A percentile compares a stretch with the other conserved stretches of the same genome.
Conservation (phyloP, 2,888 invertebrate genomes). For the Drosophila eohydei region DNA sequence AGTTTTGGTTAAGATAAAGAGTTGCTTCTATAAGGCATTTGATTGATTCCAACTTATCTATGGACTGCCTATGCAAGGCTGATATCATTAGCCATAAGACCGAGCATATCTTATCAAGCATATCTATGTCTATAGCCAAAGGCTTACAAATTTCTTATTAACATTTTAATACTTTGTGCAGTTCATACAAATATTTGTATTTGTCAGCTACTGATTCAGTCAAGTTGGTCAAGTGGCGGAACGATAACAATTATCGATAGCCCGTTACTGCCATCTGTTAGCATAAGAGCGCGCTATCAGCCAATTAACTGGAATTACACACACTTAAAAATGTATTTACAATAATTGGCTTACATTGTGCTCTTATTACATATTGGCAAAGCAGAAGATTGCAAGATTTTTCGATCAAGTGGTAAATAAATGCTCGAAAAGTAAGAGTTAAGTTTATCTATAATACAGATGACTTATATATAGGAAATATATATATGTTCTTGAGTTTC, state of each 20-base stretch:
- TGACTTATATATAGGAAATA: no score
- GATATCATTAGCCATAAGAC: neutral
- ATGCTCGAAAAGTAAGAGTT: neutral
- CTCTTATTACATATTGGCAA: neutral
- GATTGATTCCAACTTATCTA: neutral
- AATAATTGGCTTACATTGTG: neutral
- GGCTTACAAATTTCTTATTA: neutral
- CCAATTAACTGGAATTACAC: slow-evolving; percentile 35
- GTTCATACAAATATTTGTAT: slow-evolving; percentile 3
- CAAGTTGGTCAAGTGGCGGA: slow-evolving; percentile 33
- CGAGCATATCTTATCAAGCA: neutral
- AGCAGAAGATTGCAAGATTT: neutral
- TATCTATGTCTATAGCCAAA: neutral
- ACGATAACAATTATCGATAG: slow-evolving; percentile 15
- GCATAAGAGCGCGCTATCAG: slow-evolving; percentile 36
- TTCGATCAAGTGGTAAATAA: neutral
- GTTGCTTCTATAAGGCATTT: neutral
- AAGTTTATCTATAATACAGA: neutral
- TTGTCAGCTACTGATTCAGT: neutral
- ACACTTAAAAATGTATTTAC: slow-evolving; percentile 10
- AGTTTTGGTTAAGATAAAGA: neutral
- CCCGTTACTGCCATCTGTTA: slow-evolving; percentile 21
- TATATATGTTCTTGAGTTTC: no score
- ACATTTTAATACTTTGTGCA: slow-evolving; percentile 1
- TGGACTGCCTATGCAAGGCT: neutral